Evolutionary conservation across 2,888 invertebrate genomes (phyloP).

Genomic region (Gastracanthus pulcherrimus): DNA sequence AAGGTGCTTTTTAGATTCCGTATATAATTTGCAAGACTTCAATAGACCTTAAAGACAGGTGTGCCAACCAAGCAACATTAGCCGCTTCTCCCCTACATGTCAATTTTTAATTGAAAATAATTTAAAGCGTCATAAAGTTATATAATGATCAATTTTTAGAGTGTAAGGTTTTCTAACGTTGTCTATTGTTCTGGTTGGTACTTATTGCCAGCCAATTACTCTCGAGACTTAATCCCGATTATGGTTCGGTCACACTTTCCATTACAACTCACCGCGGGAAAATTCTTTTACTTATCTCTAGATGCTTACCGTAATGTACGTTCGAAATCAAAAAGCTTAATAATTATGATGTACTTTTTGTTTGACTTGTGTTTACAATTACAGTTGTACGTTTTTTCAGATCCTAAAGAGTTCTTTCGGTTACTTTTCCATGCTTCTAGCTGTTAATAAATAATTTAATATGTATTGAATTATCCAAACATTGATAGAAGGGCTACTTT

Average conservation of each 20-base stretch:
- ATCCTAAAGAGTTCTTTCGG: slow-evolving; percentile 26
- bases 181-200: slow-evolving; percentile 61
- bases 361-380: not conserved
- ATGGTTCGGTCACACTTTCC: slow-evolving; percentile 62
- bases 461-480: too few relatives aligned
- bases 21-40: too few relatives aligned
- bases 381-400: not conserved
- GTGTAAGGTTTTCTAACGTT: slow-evolving; percentile 55
- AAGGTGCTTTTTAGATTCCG: too few relatives aligned
- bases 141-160: slow-evolving; percentile 50
- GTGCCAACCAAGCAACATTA: too few relatives aligned
- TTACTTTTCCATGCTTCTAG: slow-evolving; percentile 33
- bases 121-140: too few relatives aligned
- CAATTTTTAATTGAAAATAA: too few relatives aligned
- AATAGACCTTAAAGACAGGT: too few relatives aligned
- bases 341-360: not conserved
- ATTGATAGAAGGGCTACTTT: too few relatives aligned
- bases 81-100: too few relatives aligned
- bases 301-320: slow-evolving; percentile 59
- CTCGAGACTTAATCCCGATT: slow-evolving; percentile 58
- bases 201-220: slow-evolving; percentile 48
- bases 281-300: slow-evolving; percentile 61
- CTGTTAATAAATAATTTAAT: slow-evolving; percentile 15
- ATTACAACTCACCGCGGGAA: slow-evolving; percentile 60
- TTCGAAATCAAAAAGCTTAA: not conserved